These are phyloP conservation scores for Centroberyx gerrardi DNA, from an alignment of 2,797 vertebrate genomes.

Conservation along the genomic window DNA sequence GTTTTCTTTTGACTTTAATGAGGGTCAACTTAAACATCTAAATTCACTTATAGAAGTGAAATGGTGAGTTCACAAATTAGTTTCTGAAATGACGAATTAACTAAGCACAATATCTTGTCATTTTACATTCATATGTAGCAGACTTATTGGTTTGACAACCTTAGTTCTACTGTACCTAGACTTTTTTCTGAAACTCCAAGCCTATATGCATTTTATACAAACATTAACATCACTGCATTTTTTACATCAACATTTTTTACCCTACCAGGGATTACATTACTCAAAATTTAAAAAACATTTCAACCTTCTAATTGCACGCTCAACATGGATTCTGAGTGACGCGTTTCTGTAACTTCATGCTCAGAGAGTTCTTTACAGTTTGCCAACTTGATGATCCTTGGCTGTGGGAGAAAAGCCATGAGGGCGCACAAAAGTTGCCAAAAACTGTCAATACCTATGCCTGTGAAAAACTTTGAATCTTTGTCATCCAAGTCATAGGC, in stretches of 20 bases:
- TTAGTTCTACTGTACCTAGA: too few relatives aligned
- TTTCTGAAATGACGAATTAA: too few relatives aligned
- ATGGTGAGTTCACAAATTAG: too few relatives aligned
- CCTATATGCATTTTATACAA: too few relatives aligned
- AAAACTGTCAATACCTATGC: constrained; percentile 9
- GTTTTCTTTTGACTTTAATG: too few relatives aligned
- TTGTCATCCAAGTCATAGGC: constrained; percentile 19
- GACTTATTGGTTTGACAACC: too few relatives aligned
- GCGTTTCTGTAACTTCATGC: background rate
- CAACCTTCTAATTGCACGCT: constrained; percentile 2
- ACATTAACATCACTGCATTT: too few relatives aligned
- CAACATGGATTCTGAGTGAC: background rate
- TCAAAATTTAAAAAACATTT: constrained; percentile 4
- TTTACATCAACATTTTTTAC: constrained; percentile 3
- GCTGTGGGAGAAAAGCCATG: background rate
- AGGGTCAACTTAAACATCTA: too few relatives aligned
- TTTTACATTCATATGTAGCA: too few relatives aligned
- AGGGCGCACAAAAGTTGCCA: constrained; percentile 3
- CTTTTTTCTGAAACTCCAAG: too few relatives aligned
- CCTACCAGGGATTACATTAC: constrained; percentile 1
- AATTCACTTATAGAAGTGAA: too few relatives aligned
- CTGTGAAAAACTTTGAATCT: constrained; percentile 6
- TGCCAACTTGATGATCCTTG: background rate
- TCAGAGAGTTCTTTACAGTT: background rate
- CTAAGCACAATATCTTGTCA: too few relatives aligned